Base-by-base conservation (phyloP, 2,888 invertebrate genomes). In the Leucophora obtusa region DNA sequence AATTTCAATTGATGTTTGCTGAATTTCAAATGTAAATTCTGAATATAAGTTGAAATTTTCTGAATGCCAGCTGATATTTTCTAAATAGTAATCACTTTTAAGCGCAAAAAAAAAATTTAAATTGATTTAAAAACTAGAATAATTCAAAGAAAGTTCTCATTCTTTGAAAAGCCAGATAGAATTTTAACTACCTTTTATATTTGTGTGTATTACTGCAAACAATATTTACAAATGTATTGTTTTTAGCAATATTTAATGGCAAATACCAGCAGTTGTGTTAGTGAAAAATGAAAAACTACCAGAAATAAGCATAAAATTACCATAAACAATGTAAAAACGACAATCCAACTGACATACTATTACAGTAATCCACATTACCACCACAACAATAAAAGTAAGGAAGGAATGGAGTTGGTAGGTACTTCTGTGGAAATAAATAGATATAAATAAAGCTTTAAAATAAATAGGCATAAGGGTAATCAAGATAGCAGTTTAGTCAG, bases 201-300 rank as follows among this genome's bases (percentile, higher is more conserved):
- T 38, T 38, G 38, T 58, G 10, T 38, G 38, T 58, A 17, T 28
- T 28, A 0, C 5, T 33, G 28, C 10, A 33, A 14, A 15, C n/a
- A 56, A 77, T 47, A 71, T 66, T 71, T 71, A 65, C 38, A 53
- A 58, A 65, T 59, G 24, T 75, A 66, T 66, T 77, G 60, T 66
- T 59, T 63, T 69, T 63, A 21, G 9, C 15, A 43, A 38, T 38
- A 11, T 38, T 35, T 38, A 38, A 38, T 38, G 38, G 11, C 10
- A 38, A 38, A 11, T 18, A 18, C 4, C 24, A 63, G 14, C 18
- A 28, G 15, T 38, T 35, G 51, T n/a, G 56, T 21, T 51, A 28
- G 8, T 58, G 9, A 11, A 28, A 59, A 24, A 74, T 38, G 38
- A 59, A 56, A 65, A 24, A 51, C 5, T 33, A 63, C 38, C 50